Base-by-base conservation (phyloP, 2,888 invertebrate genomes). In the Phytoseiulus persimilis region DNA sequence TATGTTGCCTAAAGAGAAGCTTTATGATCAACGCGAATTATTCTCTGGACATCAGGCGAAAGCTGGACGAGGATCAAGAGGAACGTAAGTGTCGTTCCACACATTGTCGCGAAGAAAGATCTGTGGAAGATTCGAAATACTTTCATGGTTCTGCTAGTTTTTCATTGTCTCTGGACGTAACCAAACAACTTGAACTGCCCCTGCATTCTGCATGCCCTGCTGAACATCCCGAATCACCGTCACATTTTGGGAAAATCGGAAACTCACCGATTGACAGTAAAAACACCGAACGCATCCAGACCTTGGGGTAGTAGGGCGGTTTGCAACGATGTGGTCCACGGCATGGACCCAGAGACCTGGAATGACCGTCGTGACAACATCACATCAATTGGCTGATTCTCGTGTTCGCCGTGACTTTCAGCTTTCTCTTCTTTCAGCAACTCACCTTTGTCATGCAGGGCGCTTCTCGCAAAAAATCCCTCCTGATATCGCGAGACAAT, bases 71-170 rank as follows among this genome's bases (percentile, higher is more conserved):
- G 39, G 45, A 87, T 87, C 9, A 87, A 6, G 6, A 87, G 87
- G 33, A 87, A 87, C 11, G 33, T 87, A 33, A 33, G 87, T 14
- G 87, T 87, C 39, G 87, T 87, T n/a, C 33, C 87, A 31, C 33
- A 87, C n/a, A 87, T 33, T 6, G 33, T 87, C 11, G 45, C 87
- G 84, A 84, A 84, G 33, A 87, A 87, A 39, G 45, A 65, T 65
- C 65, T 65, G 65, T 9, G 39, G 39, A 39, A 39, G 39, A 6
- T 39, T 39, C n/a, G n/a, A 9, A 39, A 39, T 39, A 39, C 39
- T 39, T 6, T 39, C n/a, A n/a, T n/a, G n/a, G n/a, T n/a, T n/a
- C n/a, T n/a, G n/a, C n/a, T n/a, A n/a, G n/a, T n/a, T n/a, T n/a
- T n/a, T n/a, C n/a, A n/a, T n/a, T n/a, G n/a, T n/a, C n/a, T n/a